Base-by-base conservation (phyloP, 2,113 vertebrate genomes). In the Mus spicilegus region DNA sequence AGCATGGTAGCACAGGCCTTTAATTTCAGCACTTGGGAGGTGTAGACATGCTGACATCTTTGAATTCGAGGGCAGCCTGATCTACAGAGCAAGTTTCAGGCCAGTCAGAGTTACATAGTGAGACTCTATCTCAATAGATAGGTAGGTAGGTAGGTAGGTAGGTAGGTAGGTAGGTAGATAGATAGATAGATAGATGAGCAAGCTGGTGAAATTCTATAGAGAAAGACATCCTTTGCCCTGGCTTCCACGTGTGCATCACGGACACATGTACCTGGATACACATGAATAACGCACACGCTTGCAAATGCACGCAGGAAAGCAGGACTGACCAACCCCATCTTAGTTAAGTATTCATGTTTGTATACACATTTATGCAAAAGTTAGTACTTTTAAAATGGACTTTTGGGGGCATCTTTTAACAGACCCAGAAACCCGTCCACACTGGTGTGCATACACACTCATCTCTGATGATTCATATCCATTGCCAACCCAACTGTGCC, bases 261-360 rank as follows among this genome's bases (percentile, higher is more conserved):
- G 24, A 46, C 28, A 86, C 61, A 49, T 33, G 28, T 3, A 12
- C 39, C 7, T 17, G 26, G 7, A 49, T 30, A 20, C 28, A 33
- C 16, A 7, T 33, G 26, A 42, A 28, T 36, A 61, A 28, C 0
- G 24, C 61, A 63, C 61, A 63, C 22, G 10, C 61, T 26, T 22
- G 24, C 61, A 36, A 19, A 36, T 13, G 16, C n/a, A 46, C 16
- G 65, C 16, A n/a, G 11, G 17, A 46, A 16, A 61, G 76, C 17
- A 33, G 28, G 16, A 4, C 4, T 14, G 9, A 86, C 14, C 4
- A 4, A 36, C 1, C 7, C n/a, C 42, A 19, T n/a, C 5, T 46
- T 42, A 4, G 22, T 84, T 61, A 5, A 65, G 77, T 73, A 28
- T n/a, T 19, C 46, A 20, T 54, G 30, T 49, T 6, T 17, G 0